Conservation (phyloP, 1,140 invertebrate genomes). For the Microvelia longipes region DNA sequence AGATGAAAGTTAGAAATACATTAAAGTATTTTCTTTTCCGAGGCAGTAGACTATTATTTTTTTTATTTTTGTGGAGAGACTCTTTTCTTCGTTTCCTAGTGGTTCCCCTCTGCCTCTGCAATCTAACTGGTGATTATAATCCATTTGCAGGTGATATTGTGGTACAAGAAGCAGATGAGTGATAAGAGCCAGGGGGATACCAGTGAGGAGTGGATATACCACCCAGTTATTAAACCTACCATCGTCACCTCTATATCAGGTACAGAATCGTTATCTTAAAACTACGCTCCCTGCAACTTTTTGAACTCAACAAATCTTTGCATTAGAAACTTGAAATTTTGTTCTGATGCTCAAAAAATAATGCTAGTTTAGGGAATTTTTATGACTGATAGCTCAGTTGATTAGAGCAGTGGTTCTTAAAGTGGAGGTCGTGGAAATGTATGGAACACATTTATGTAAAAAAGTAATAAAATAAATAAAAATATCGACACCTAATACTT, state of each 20-base stretch:
- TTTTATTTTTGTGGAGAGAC: too few species aligned
- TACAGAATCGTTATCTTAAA: background rate
- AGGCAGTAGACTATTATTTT: too few species aligned
- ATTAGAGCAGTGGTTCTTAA: background rate
- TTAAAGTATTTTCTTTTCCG: too few species aligned
- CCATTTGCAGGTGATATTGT: background rate
- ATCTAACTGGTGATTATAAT: background rate
- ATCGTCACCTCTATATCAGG: constrained; percentile 10
- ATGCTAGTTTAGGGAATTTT: background rate
- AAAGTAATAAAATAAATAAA: too few species aligned
- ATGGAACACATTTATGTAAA: background rate
- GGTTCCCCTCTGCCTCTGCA: background rate
- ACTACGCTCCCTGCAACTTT: background rate
- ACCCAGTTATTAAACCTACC: constrained; percentile 16
- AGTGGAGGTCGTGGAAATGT: background rate
- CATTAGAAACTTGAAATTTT: background rate
- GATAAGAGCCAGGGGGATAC: constrained; percentile 6
- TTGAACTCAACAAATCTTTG: background rate
- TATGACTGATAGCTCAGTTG: background rate
- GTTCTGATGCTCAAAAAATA: background rate
- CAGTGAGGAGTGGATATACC: constrained; percentile 15
- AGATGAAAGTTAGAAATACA: too few species aligned
- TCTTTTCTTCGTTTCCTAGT: background rate
- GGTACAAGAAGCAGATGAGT: constrained; percentile 1
- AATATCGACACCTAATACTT: too few species aligned